These are phyloP conservation scores for Allacma fusca DNA, from an alignment of 2,888 invertebrate genomes.

Conservation along the genomic window DNA sequence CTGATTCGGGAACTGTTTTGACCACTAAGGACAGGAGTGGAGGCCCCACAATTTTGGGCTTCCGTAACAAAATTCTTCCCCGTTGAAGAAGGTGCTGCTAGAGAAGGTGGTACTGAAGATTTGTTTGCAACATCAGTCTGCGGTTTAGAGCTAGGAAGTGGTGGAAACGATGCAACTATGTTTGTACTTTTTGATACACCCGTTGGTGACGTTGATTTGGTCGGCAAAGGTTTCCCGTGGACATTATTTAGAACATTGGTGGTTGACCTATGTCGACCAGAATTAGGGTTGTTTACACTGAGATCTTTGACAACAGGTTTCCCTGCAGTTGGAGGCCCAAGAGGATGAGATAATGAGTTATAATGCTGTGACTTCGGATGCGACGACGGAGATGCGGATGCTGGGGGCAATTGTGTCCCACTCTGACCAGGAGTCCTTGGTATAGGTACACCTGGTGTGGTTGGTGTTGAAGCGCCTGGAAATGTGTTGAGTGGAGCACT, in stretches of 20 bases:
- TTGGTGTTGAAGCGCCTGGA: conserved; percentile 39
- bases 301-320: conserved; percentile 53
- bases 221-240: conserved; percentile 27
- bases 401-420: conserved; percentile 13
- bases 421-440: background rate
- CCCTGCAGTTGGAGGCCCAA: conserved; percentile 16
- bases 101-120: background rate
- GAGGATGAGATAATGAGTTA: background rate
- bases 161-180: conserved; percentile 37
- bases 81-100: conserved; percentile 20
- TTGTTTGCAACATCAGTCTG: conserved; percentile 40
- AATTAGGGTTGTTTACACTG: conserved; percentile 49
- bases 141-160: conserved; percentile 39
- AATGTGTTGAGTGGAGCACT: conserved; percentile 40
- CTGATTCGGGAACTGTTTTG: conserved; percentile 34
- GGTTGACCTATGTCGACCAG: conserved; percentile 33
- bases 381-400: conserved; percentile 28
- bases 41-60: background rate
- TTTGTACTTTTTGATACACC: conserved; percentile 47
- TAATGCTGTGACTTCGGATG: background rate
- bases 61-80: background rate
- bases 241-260: conserved; percentile 21
- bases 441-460: conserved; percentile 11
- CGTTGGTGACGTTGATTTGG: conserved; percentile 30
- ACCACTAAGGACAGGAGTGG: conserved; percentile 5